A percentile compares a stretch with the other conserved stretches of the same genome.
Evolutionary conservation across 2,113 vertebrate species (phyloP).

Genomic region (Ceyx cyanopectus): DNA sequence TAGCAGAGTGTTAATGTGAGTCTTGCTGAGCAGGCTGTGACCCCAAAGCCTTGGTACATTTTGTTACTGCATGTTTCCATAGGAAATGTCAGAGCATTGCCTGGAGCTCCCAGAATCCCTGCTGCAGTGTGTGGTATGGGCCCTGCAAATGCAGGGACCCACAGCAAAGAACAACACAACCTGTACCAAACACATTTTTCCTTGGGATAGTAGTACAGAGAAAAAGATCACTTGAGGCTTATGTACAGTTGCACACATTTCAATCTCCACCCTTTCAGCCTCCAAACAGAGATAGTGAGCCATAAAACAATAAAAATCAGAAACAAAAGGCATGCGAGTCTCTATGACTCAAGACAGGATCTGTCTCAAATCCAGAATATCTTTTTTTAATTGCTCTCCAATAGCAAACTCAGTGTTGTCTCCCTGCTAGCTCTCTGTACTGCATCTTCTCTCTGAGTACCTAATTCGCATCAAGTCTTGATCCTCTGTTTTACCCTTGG

Average conservation of each 20-base stretch:
- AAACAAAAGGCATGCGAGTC: constrained; percentile 27
- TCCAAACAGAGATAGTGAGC: not conserved
- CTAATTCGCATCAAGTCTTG: not conserved
- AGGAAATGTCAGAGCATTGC: not conserved
- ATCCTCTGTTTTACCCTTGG: not conserved
- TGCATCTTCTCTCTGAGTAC: not conserved
- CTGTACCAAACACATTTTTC: not conserved
- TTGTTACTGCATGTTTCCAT: not conserved
- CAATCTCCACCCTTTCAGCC: constrained; percentile 10
- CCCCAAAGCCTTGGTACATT: not conserved
- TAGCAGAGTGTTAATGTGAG: not conserved
- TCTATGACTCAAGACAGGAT: constrained; percentile 7
- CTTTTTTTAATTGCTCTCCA: constrained; percentile 13
- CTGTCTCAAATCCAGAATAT: not conserved
- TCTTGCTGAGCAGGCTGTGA: constrained; percentile 5
- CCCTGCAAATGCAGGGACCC: not conserved
- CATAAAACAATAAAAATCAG: constrained; percentile 17
- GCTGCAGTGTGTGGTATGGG: rapidly evolving
- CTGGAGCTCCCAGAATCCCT: not conserved
- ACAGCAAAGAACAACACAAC: not conserved
- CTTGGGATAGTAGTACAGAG: not conserved
- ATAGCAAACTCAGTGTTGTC: not conserved
- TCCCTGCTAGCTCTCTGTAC: not conserved
- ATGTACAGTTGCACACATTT: not conserved
- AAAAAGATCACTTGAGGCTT: not conserved